Evolutionary conservation across 2,113 vertebrate genomes (phyloP), one percentile per base, ranked within the genome.

Genomic region (Oceanites oceanicus): DNA sequence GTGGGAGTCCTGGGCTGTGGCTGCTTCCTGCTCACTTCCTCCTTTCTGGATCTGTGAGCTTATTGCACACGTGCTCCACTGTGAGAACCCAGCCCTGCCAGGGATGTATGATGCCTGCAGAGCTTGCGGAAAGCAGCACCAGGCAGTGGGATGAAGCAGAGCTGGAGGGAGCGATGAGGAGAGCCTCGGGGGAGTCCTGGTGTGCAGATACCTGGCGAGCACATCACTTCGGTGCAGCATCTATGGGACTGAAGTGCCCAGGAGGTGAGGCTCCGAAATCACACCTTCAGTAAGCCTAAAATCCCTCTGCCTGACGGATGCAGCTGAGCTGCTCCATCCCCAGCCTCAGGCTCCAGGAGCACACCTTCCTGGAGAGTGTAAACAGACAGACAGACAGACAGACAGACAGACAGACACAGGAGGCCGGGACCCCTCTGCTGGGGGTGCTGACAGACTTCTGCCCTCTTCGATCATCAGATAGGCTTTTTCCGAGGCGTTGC

Each of bases 331-430:
- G 84, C 70, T 93, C 44, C 25, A 26, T 87, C 55, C n/a, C 10
- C 42, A 38, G 36, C 42, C 53, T 78, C 36, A 58, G 45, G 30
- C 40, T 76, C 58, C 10, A 9, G 34, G 26, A 74, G 42, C 74
- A 58, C 12, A 25, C 40, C 20, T 91, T 93, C 65, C 58, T 86
- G 56, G 61, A 91, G 63, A 77, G 47, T 50, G 40, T 44, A 90
- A n/a, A n/a, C n/a, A n/a, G n/a, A n/a, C n/a, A 93, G 77, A 68
- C 58, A 88, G 79, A 84, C 34, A 86, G 72, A 67, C 65, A 93
- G 58, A 70, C 58, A 90, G 79, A 79, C 34, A 86, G 30, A 65
- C 59, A 92, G 50, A 85, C 53, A 82, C 8, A 85, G 77, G 44
- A 86, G 45, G 22, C 67, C 3, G 11, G 19, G 73, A 61, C 47